A percentile compares a stretch with the other conserved stretches of the same genome.
Evolutionary conservation across 64 coral and sea anemone species (phyloP).

Genomic region (Dendronephthya gigantea): DNA sequence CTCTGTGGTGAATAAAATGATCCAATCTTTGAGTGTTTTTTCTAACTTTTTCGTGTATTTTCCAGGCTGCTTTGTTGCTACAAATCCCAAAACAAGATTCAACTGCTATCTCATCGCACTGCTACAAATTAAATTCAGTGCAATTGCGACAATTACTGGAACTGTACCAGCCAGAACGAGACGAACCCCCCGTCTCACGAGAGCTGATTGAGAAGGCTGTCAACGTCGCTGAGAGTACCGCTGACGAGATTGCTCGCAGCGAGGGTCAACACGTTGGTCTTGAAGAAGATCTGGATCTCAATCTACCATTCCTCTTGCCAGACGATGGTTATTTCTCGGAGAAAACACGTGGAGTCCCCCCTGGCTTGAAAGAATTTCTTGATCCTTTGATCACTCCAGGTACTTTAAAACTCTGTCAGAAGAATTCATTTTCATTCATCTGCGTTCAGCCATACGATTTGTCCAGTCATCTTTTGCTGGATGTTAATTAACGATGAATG

Average conservation of each 20-base stretch:
- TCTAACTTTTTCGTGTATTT: neutral
- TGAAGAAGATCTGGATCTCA: conserved; percentile 69
- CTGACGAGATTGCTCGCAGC: conserved; percentile 71
- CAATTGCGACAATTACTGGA: conserved; percentile 61
- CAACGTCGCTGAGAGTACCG: conserved; percentile 75
- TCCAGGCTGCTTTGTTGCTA: conserved; percentile 63
- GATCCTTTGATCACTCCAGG: conserved; percentile 62
- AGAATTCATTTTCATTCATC: neutral
- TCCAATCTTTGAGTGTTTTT: neutral
- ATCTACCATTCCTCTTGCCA: conserved; percentile 77
- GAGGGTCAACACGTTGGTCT: conserved; percentile 67
- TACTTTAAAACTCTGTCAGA: neutral
- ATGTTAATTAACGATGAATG: too few species aligned
- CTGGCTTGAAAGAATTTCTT: conserved; percentile 78
- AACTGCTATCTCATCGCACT: conserved; percentile 71
- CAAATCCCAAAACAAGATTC: conserved; percentile 77
- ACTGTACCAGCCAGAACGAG: conserved; percentile 70
- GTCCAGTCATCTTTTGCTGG: too few species aligned
- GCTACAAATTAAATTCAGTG: conserved; percentile 85
- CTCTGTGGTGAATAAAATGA: too few species aligned
- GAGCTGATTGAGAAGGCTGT: conserved; percentile 61
- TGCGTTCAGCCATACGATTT: too few species aligned
- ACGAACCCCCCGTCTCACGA: conserved; percentile 39
- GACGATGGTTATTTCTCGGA: conserved; percentile 88
- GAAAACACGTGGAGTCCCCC: conserved; percentile 79